Evolutionary conservation across 92 coral and sea anemone species (phyloP).

Genomic region (Porites evermanni): DNA sequence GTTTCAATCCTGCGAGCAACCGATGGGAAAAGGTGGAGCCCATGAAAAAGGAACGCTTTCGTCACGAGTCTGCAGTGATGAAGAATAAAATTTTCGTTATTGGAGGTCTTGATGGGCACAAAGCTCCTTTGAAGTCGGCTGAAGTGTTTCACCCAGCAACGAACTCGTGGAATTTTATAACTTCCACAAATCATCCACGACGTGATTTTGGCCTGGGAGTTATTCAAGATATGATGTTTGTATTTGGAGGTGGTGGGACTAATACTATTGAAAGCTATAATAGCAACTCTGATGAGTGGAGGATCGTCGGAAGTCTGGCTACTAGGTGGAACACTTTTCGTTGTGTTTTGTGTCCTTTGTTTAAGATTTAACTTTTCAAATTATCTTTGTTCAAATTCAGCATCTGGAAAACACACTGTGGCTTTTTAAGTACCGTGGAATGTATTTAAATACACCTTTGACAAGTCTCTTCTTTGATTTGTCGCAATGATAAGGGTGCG

Average conservation of each 20-base stretch:
- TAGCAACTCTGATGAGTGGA: conserved; percentile 72
- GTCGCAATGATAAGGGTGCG: too few species aligned
- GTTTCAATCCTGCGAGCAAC: conserved; percentile 71
- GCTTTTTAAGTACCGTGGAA: too few species aligned
- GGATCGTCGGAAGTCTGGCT: conserved; percentile 59
- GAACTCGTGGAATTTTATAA: conserved; percentile 68
- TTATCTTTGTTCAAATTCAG: neutral
- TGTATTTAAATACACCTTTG: too few species aligned
- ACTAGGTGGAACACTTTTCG: conserved; percentile 79
- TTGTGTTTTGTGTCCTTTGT: conserved; percentile 71
- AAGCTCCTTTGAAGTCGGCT: conserved; percentile 56
- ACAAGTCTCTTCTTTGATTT: too few species aligned
- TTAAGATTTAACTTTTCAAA: conserved; percentile 1
- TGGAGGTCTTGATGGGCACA: conserved; percentile 73
- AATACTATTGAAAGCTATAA: conserved; percentile 72
- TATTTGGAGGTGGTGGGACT: conserved; percentile 83
- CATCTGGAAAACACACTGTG: too few species aligned
- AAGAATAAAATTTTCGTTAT: conserved; percentile 60
- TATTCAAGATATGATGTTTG: conserved; percentile 74
- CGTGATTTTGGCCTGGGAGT: conserved; percentile 82
- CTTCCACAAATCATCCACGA: conserved; percentile 65
- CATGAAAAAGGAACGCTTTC: conserved; percentile 71
- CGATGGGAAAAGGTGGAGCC: conserved; percentile 73
- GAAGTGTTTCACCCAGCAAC: conserved; percentile 65
- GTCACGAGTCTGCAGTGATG: conserved; percentile 70